Conservation (phyloP, 64 coral and sea anemone genomes). For the Hydrozoanthus tunicans region DNA sequence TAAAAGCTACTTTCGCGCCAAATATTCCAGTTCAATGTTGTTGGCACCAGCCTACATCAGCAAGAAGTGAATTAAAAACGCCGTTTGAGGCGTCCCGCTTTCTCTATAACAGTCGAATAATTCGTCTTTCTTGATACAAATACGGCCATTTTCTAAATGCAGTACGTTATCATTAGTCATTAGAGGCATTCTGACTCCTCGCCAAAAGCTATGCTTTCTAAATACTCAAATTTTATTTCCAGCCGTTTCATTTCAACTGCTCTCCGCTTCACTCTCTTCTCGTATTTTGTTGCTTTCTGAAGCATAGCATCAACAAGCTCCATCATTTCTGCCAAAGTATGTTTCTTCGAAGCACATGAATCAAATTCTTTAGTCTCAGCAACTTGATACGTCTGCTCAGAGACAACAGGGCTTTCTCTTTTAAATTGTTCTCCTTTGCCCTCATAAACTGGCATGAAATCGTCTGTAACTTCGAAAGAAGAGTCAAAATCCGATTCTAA, state of each 20-base stretch:
- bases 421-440: not conserved
- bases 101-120: no score
- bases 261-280: conserved; percentile 66
- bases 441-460: not conserved
- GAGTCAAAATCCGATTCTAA: conserved; percentile 45
- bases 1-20: no score
- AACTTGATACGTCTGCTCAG: conserved; percentile 24
- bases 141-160: no score
- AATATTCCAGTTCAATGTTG: no score
- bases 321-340: conserved; percentile 66
- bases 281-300: conserved; percentile 51
- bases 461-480: not conserved
- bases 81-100: no score
- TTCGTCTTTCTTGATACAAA: no score
- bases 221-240: conserved; percentile 76
- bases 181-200: conserved; percentile 45
- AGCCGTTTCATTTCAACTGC: conserved; percentile 68
- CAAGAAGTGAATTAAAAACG: no score
- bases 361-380: not conserved
- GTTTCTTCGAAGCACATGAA: conserved; percentile 12
- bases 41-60: no score
- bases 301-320: conserved; percentile 74
- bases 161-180: not conserved
- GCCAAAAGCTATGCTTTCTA: conserved; percentile 82
- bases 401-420: not conserved